Evolutionary conservation across 2,888 invertebrate species (phyloP), one percentile per base, ranked within the genome.

Genomic region (Rhagophthalmus giganteus): DNA sequence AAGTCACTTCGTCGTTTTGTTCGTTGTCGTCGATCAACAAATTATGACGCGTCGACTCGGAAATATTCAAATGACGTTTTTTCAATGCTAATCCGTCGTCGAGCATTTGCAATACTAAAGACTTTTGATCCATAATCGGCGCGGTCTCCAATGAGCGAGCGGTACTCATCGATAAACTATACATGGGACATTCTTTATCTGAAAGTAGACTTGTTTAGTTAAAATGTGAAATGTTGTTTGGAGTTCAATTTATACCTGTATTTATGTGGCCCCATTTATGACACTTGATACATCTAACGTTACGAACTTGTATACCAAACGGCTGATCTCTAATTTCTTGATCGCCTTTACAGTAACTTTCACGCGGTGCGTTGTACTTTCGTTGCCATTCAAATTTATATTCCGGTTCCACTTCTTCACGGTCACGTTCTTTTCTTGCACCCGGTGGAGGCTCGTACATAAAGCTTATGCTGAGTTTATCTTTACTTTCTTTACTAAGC

Each of bases 371-470:
- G 78, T 98, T 98, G 68, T 94, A 99, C 73, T 98, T 98, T 32
- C 99, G 81, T 75, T 99, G 99, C 99, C 99, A 99, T 72, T 99
- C 99, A 78, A 99, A 99, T 76, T 98, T 99, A 68, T 92, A 97
- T 66, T 98, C 97, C 1, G 93, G 93, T 70, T 96, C 96, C 70
- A 93, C 90, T 64, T 93, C 91, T 71, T 94, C 93, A 55, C 90
- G 86, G 73, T 94, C 92, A 39, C 91, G 80, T 72, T 93, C 93
- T 67, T 94, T 92, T 61, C 93, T 92, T 1, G 94, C 90, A 33
- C 98, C 98, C 11, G 98, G 97, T 20, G 99, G 99, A 7, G 98
- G 96, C 74, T 99, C 98, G 73, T 99, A 99, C 94, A 99, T 95
- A 70, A 99, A 99, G 75, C 94, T 97, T 1, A 99, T 86, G 65